Conservation (phyloP, 2,113 vertebrate species). For the Boulengeromyrus knoepffleri region DNA sequence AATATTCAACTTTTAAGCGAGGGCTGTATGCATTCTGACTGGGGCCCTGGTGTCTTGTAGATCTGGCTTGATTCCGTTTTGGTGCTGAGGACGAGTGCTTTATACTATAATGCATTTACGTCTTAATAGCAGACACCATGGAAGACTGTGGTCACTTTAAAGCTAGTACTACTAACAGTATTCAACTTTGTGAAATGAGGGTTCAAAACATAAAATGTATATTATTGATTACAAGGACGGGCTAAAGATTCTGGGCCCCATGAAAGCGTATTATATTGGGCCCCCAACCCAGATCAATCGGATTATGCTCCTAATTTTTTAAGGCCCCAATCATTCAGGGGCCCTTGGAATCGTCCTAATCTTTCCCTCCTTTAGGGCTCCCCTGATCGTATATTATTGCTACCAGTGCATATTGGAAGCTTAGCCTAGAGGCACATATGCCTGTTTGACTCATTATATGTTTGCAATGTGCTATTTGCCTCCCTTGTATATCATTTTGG, state of each 20-base stretch:
- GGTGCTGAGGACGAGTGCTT: background rate
- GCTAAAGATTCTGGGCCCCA: background rate
- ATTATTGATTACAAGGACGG: background rate
- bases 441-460: background rate
- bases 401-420: background rate
- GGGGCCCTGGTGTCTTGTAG: constrained; percentile 33
- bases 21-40: constrained; percentile 33
- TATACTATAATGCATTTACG: constrained; percentile 1
- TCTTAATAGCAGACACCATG: background rate
- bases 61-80: constrained; percentile 27
- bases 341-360: background rate
- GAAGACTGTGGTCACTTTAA: background rate
- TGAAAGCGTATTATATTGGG: background rate
- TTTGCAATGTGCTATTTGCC: background rate
- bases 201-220: background rate
- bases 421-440: background rate
- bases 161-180: background rate
- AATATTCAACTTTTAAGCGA: constrained; percentile 13
- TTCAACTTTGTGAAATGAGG: background rate
- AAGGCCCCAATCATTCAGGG: background rate
- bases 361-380: too few species aligned
- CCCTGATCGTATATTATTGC: background rate
- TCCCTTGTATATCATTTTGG: background rate
- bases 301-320: background rate
- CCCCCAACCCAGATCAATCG: background rate